phyloP scores from a whole-genome alignment of 2,113 vertebrate species.

The Platysternon megacephalum region DNA sequence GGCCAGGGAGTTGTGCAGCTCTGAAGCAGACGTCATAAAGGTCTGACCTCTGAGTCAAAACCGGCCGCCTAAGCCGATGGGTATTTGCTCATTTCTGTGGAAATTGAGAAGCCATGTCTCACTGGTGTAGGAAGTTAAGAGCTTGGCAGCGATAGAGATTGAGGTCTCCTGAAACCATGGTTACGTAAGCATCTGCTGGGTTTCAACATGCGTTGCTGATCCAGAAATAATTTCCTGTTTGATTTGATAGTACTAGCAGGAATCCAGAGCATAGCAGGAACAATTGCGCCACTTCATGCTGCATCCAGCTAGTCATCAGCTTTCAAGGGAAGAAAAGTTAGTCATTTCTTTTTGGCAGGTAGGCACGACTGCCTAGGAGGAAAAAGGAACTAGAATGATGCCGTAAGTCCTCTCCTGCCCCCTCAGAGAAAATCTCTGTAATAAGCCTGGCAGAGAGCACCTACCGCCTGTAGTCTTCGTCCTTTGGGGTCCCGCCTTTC shows the following conservation, averaged over 20 bases:
- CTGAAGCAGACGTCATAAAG: neutral
- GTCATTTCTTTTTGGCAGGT: neutral
- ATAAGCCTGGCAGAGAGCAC: neutral
- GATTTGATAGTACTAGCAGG: slow-evolving; percentile 62
- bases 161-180: slow-evolving; percentile 57
- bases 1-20: neutral
- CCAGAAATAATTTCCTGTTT: slow-evolving; percentile 76
- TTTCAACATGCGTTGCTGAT: slow-evolving; percentile 63
- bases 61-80: slow-evolving; percentile 27
- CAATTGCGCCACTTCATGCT: accelerated
- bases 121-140: slow-evolving; percentile 43
- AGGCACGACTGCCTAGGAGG: accelerated
- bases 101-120: slow-evolving; percentile 46
- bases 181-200: slow-evolving; percentile 69
- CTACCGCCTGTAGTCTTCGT: neutral
- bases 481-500: neutral
- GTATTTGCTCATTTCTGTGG: neutral
- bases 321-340: neutral
- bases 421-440: neutral
- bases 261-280: neutral
- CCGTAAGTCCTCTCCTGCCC: neutral
- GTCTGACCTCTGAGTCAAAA: slow-evolving; percentile 18
- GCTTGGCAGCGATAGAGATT: slow-evolving; percentile 52
- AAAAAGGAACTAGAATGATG: neutral
- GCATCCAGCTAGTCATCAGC: neutral